A percentile compares a stretch with the other conserved stretches of the same genome.
These are phyloP conservation scores for Notospermus geniculatus DNA, from an alignment of 1,140 invertebrate species.

Conservation along the genomic window DNA sequence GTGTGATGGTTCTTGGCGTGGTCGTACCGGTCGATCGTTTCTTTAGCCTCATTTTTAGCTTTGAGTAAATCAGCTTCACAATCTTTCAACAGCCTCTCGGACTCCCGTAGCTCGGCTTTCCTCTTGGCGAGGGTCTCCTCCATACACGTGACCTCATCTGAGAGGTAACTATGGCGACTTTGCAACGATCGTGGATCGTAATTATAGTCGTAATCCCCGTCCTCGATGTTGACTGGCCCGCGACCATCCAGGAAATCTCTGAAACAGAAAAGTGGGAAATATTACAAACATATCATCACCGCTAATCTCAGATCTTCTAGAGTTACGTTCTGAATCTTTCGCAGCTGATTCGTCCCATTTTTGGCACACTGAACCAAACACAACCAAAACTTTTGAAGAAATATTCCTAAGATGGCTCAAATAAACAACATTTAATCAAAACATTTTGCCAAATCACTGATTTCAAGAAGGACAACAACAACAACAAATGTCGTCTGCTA, in stretches of 20 bases:
- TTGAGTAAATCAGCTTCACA: conserved; percentile 41
- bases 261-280: too few relatives aligned
- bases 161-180: conserved; percentile 34
- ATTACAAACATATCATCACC: too few relatives aligned
- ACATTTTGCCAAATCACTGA: too few relatives aligned
- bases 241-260: conserved; percentile 19
- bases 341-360: too few relatives aligned
- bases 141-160: conserved; percentile 46
- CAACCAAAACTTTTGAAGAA: too few relatives aligned
- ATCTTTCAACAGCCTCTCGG: conserved; percentile 40
- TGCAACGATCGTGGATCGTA: conserved; percentile 32
- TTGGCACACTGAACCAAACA: too few relatives aligned
- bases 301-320: too few relatives aligned
- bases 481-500: conserved; percentile 6
- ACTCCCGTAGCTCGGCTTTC: conserved; percentile 40
- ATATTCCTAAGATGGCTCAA: too few relatives aligned
- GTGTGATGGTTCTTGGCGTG: conserved; percentile 31
- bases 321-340: too few relatives aligned
- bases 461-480: too few relatives aligned
- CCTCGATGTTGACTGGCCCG: conserved; percentile 16
- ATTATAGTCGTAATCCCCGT: conserved; percentile 27
- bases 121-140: conserved; percentile 48
- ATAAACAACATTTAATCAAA: too few relatives aligned
- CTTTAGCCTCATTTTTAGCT: conserved; percentile 43
- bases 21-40: conserved; percentile 42